Evolutionary conservation across 2,888 invertebrate genomes (phyloP), one percentile per base, ranked within the genome.

Genomic region (Rhopalosiphum nymphaeae): DNA sequence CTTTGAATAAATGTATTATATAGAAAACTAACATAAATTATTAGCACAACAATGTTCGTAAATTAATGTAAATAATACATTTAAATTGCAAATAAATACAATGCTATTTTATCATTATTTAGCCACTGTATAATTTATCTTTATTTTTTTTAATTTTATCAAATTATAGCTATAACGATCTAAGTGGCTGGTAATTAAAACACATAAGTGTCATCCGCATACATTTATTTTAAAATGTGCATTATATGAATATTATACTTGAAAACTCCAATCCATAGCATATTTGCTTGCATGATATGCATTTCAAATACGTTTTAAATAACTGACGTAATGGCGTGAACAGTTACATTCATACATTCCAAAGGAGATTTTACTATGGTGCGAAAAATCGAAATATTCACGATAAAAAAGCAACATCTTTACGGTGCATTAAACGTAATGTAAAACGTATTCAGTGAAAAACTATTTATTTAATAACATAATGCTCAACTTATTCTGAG

Each of bases 401-500:
- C 84, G 29, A 56, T 84, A 84, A 61, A 91, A 89, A 42, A 84
- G 53, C 29, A 0, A 44, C 42, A 44, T 56, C 42, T 84, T 91
- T 56, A 84, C 56, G n/a, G 91, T 42, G 29, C 78, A 53, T 84
- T 53, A 44, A 84, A 56, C 56, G 26, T 56, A 21, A 91, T 56
- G 84, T 42, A 42, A 91, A 91, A 29, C 29, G 84, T 84, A 84
- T 84, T 56, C 53, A 42, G 7, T 11, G 21, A 44, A 91, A 84
- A 13, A 42, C 91, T 84, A 10, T 91, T 91, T 84, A 29, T 56
- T 85, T 44, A 84, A 91, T 53, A 91, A 44, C 21, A 84, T 21
- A 84, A 85, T 44, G 29, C 42, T 56, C 53, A 26, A 85, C 42
- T 3, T 56, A n/a, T 91, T 84, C 53, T 53, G 3, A n/a, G 36